These are phyloP conservation scores for Scopus umbretta DNA, from an alignment of 2,113 vertebrate genomes.

Conservation along the genomic window DNA sequence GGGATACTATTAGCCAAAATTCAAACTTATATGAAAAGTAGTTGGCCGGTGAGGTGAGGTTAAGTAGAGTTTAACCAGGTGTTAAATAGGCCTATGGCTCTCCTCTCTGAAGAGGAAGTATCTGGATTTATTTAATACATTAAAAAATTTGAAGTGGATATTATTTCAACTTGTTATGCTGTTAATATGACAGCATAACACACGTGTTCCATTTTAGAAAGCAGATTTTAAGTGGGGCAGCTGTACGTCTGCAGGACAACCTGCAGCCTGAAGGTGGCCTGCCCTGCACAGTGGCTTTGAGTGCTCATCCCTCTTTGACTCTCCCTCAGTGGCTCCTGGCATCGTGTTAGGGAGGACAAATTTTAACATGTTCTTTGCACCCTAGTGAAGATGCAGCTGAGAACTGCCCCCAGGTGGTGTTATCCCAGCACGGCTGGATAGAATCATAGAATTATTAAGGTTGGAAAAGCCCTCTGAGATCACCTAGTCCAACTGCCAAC, in stretches of 20 bases:
- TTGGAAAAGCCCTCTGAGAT: too few relatives aligned
- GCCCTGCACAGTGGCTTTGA: not conserved
- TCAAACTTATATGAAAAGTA: not conserved
- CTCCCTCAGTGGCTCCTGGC: not conserved
- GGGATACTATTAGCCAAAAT: slow-evolving; percentile 44
- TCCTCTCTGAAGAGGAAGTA: not conserved
- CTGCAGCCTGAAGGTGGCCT: not conserved
- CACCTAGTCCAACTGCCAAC: too few relatives aligned
- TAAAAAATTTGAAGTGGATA: not conserved
- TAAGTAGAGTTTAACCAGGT: slow-evolving; percentile 53
- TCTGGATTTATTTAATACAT: not conserved
- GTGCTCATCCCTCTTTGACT: not conserved
- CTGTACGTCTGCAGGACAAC: not conserved
- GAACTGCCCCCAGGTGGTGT: not conserved
- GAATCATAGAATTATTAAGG: too few relatives aligned
- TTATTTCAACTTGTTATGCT: not conserved
- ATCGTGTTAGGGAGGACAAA: not conserved
- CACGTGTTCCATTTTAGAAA: accelerated
- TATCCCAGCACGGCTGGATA: not conserved
- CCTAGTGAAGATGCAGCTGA: not conserved
- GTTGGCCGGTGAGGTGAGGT: not conserved
- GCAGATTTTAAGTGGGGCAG: not conserved
- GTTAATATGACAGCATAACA: not conserved
- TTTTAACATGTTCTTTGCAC: not conserved
- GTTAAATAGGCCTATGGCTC: slow-evolving; percentile 5